phyloP scores from a whole-genome alignment of 2,888 invertebrate species.

The Thumatha senex region DNA sequence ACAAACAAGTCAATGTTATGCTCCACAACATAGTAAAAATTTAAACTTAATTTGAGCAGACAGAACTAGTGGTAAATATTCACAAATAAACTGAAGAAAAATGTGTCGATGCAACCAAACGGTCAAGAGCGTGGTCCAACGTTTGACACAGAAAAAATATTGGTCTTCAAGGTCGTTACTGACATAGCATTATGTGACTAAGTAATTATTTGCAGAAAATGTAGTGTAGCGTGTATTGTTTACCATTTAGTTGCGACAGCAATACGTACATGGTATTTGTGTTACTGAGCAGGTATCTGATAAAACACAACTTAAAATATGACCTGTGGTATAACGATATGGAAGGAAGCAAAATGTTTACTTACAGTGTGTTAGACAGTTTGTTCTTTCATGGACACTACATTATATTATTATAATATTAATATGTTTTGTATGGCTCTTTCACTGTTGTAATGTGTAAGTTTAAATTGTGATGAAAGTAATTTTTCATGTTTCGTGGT shows the following conservation, averaged over 20 bases:
- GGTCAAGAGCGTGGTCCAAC: slow-evolving; percentile 18
- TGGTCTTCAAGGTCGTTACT: slow-evolving; percentile 19
- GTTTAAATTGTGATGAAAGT: too few species aligned
- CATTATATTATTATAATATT: too few species aligned
- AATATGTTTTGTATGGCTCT: too few species aligned
- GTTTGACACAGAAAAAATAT: slow-evolving; percentile 28
- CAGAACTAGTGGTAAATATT: slow-evolving; percentile 11
- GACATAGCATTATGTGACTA: slow-evolving; percentile 9
- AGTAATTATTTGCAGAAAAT: slow-evolving; percentile 35
- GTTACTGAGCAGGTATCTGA: slow-evolving; percentile 2
- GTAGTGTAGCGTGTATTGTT: slow-evolving; percentile 14
- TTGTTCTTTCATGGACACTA: too few species aligned
- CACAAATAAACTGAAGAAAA: slow-evolving; percentile 18
- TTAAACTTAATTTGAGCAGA: too few species aligned
- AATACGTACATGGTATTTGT: slow-evolving; percentile 4
- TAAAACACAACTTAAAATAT: not conserved
- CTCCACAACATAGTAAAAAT: not conserved
- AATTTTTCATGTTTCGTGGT: too few species aligned
- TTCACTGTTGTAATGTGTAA: too few species aligned
- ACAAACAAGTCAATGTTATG: not conserved
- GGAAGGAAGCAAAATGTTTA: too few species aligned
- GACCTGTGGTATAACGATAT: too few species aligned
- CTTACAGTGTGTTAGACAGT: too few species aligned
- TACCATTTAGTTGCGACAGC: slow-evolving; percentile 23
- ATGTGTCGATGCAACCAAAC: slow-evolving; percentile 4